A percentile compares a stretch with the other conserved stretches of the same genome.
These are phyloP conservation scores for Alouatta palliata DNA, from an alignment of 2,113 vertebrate species.

Conservation along the genomic window DNA sequence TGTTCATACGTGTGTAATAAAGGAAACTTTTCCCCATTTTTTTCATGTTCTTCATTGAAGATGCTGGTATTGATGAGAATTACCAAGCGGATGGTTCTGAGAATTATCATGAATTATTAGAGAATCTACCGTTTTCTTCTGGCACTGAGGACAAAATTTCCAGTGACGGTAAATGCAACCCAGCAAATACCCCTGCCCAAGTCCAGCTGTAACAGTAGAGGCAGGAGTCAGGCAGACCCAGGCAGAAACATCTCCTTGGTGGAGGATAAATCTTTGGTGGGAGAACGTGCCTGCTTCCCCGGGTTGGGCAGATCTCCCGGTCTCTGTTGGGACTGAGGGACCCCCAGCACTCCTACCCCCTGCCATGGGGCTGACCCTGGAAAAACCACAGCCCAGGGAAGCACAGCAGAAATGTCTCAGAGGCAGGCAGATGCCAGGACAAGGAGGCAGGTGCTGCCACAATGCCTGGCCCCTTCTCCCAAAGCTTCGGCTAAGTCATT, in stretches of 20 bases:
- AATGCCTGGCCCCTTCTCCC: not conserved
- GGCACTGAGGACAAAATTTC: not conserved
- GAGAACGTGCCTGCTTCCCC: too few species aligned
- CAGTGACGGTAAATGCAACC: not conserved
- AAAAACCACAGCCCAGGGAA: too few species aligned
- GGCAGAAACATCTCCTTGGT: accelerated
- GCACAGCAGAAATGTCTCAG: not conserved
- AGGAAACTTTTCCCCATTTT: not conserved
- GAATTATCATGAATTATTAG: not conserved
- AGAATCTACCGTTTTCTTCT: not conserved
- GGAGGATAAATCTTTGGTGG: not conserved
- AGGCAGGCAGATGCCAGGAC: not conserved
- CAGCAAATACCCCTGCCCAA: not conserved
- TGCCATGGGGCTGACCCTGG: too few species aligned
- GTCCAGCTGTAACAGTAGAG: not conserved
- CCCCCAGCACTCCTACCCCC: too few species aligned
- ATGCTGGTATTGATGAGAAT: accelerated
- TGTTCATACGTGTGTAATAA: not conserved
- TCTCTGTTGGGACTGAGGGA: not conserved
- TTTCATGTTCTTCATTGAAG: not conserved
- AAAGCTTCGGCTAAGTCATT: not conserved
- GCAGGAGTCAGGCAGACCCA: not conserved
- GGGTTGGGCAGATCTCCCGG: not conserved
- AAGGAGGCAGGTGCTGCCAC: not conserved
- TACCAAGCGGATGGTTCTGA: not conserved